phyloP scores from a whole-genome alignment of 1,140 invertebrate species.

The Lepidotrigona ventralis region DNA sequence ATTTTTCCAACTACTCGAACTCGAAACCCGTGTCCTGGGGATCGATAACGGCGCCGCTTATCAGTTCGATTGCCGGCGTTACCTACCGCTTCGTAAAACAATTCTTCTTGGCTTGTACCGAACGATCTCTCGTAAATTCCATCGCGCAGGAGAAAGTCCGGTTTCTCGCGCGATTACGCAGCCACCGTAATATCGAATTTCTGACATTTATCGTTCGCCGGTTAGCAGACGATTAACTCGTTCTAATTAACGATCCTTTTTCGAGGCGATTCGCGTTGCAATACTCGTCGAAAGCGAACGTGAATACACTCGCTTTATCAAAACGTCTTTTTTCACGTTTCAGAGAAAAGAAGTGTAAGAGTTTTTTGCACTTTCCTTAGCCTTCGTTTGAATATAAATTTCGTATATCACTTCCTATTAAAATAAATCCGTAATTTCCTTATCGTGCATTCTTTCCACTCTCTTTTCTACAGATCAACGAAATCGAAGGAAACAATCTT shows the following conservation, averaged over 20 bases:
- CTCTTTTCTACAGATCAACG: too few species aligned
- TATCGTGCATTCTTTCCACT: too few species aligned
- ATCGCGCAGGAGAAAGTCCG: slow-evolving; percentile 45
- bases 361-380: not conserved
- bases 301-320: not conserved
- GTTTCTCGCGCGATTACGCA: slow-evolving; percentile 47
- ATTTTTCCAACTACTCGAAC: slow-evolving; percentile 37
- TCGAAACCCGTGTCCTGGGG: slow-evolving; percentile 13
- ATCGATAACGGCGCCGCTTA: slow-evolving; percentile 29
- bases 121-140: slow-evolving; percentile 47
- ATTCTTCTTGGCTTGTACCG: slow-evolving; percentile 27
- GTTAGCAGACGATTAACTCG: slow-evolving; percentile 24
- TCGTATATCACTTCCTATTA: too few species aligned
- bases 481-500: too few species aligned
- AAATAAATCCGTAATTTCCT: too few species aligned
- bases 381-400: not conserved
- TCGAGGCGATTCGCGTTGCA: not conserved
- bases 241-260: slow-evolving; percentile 36
- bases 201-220: slow-evolving; percentile 43
- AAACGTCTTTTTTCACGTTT: not conserved
- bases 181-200: slow-evolving; percentile 44
- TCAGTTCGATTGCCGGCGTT: slow-evolving; percentile 28
- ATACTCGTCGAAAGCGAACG: not conserved
- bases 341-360: not conserved
- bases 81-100: slow-evolving; percentile 44